Conservation (phyloP, 2,888 invertebrate genomes). For the Ophraella communa region DNA sequence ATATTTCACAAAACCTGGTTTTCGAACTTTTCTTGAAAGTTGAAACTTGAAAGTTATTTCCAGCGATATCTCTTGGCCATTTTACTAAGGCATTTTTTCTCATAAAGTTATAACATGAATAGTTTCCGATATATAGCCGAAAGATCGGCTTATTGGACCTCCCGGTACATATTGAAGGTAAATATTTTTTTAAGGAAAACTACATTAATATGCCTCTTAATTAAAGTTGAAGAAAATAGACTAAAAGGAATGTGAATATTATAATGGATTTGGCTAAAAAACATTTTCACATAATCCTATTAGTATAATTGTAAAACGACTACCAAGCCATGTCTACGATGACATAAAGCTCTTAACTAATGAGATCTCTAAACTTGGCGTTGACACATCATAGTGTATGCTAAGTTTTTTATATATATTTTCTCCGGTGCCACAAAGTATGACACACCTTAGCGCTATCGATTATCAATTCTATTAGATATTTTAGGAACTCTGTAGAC, state of each 20-base stretch:
- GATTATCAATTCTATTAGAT: conserved; percentile 14
- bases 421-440: conserved; percentile 1
- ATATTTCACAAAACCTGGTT: too few relatives aligned
- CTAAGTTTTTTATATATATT: conserved; percentile 4
- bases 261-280: background rate
- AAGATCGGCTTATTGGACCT: too few relatives aligned
- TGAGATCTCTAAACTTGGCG: conserved; percentile 12
- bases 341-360: conserved; percentile 21
- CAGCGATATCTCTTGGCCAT: too few relatives aligned
- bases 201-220: too few relatives aligned
- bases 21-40: too few relatives aligned
- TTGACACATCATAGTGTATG: background rate
- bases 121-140: too few relatives aligned
- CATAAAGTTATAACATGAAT: too few relatives aligned
- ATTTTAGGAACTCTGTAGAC: conserved; percentile 12
- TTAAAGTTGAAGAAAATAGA: background rate
- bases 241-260: background rate
- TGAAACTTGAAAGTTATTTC: too few relatives aligned
- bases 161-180: too few relatives aligned
- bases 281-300: conserved; percentile 20
- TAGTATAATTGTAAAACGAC: conserved; percentile 12
- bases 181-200: too few relatives aligned
- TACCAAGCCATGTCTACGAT: conserved; percentile 14
- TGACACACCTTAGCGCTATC: conserved; percentile 8
- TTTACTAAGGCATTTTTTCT: too few relatives aligned